Base-by-base conservation (phyloP, 2,888 invertebrate genomes). In the Diadromus collaris region DNA sequence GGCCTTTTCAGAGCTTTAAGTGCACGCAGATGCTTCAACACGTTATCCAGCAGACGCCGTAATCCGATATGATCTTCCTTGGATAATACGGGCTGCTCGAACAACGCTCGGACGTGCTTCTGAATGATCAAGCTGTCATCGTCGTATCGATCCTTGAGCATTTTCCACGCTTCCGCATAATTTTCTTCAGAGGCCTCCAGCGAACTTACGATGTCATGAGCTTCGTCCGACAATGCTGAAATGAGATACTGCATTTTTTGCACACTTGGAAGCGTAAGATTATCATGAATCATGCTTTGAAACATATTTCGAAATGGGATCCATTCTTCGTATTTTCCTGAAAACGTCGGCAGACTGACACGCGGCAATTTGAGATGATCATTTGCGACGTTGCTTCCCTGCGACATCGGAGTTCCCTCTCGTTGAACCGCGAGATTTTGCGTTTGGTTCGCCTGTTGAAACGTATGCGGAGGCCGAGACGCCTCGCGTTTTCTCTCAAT, bases 71-170 rank as follows among this genome's bases (percentile, higher is more conserved):
- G 54, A 72, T 64, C 63, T 54, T 72, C 64, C 27, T 64, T 64
- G 5, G 29, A 7, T n/a, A 64, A 9, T 4, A n/a, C 27, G 3
- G 72, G 41, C n/a, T 46, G 41, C 34, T 72, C 63, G 46, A 75
- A 68, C 6, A 74, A 41, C 6, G 74, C 54, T 27, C 54, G 32
- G 6, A 74, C 56, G 19, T 74, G 67, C 38, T 60, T 74, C 19
- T 67, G 38, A 67, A 67, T 51, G n/a, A 74, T 74, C 16, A 74
- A n/a, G 7, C 60, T 13, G 27, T 74, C 41, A 58, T 67, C 27
- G n/a, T 60, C 74, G 38, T 74, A 74, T 60, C 74, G 44, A 24
- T 74, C 32, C 19, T 38, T 54, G 19, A 74, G 74, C 48, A 67
- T 68, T 32, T 34, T 1, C 75, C 61, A 75, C 4, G 68, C 68